These are phyloP conservation scores for Callaeas wilsoni DNA, from an alignment of 2,113 vertebrate genomes.

Conservation along the genomic window DNA sequence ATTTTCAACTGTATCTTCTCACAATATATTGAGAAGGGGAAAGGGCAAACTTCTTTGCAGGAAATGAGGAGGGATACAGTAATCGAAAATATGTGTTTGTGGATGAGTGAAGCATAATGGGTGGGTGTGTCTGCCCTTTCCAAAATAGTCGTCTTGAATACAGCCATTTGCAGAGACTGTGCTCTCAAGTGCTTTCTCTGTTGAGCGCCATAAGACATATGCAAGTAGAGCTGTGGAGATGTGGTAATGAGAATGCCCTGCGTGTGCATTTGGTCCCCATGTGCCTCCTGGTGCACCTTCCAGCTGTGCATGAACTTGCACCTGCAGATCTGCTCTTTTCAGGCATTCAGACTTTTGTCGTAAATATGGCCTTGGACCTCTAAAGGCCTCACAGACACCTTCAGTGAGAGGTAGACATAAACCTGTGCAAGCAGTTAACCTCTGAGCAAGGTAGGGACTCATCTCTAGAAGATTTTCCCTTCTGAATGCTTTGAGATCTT, in stretches of 20 bases:
- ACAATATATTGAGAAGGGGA: background rate
- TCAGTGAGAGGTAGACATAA: background rate
- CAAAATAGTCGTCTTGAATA: background rate
- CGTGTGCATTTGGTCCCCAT: background rate
- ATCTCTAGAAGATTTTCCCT: background rate
- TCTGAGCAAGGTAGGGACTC: background rate
- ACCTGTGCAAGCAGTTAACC: background rate
- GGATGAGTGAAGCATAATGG: background rate
- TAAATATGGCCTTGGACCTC: background rate
- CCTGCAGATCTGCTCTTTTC: background rate
- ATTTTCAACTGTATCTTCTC: background rate
- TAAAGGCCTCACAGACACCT: background rate
- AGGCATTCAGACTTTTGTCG: accelerated
- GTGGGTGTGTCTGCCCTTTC: background rate
- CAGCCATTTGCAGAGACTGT: background rate
- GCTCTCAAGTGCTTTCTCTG: background rate
- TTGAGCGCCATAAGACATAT: accelerated
- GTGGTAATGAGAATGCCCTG: background rate
- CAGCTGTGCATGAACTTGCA: background rate
- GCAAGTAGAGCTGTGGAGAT: background rate
- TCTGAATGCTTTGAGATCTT: background rate
- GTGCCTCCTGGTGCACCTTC: background rate
- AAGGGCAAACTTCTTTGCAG: background rate
- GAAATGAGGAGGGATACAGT: background rate
- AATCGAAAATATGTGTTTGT: background rate